Conservation (phyloP, 2,113 vertebrate genomes). For the Oryzias celebensis region DNA sequence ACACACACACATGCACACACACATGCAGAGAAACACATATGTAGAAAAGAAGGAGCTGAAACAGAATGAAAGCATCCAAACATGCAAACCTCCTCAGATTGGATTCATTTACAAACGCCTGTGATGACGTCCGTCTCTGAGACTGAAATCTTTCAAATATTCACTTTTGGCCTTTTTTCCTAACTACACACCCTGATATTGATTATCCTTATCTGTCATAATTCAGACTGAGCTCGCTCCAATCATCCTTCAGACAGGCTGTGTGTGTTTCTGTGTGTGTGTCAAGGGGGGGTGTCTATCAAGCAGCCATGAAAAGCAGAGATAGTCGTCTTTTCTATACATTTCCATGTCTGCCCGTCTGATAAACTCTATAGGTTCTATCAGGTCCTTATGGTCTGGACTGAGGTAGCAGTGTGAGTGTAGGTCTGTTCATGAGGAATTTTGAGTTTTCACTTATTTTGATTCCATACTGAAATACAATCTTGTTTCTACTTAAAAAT, state of each 20-base stretch:
- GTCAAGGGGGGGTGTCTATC: constrained; percentile 59
- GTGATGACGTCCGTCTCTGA: constrained; percentile 58
- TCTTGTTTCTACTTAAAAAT: no score
- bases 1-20: constrained; percentile 23
- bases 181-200: constrained; percentile 57
- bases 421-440: no score
- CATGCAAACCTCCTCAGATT: constrained; percentile 1
- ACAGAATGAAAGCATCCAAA: not conserved
- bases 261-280: constrained; percentile 16
- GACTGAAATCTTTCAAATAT: constrained; percentile 61
- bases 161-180: constrained; percentile 36
- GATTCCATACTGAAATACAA: constrained; percentile 4
- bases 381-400: constrained; percentile 5
- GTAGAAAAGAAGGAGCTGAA: constrained; percentile 17
- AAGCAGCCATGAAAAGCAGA: constrained; percentile 62
- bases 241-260: constrained; percentile 69
- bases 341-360: constrained; percentile 52
- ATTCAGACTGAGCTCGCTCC: constrained; percentile 77
- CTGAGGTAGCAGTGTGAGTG: not conserved
- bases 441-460: constrained; percentile 5
- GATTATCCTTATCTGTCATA: constrained; percentile 83
- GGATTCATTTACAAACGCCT: constrained; percentile 5
- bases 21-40: constrained; percentile 42
- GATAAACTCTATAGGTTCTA: constrained; percentile 44
- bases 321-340: constrained; percentile 56